phyloP scores from a whole-genome alignment of 2,113 vertebrate species.

The Motacilla tschutschensis region DNA sequence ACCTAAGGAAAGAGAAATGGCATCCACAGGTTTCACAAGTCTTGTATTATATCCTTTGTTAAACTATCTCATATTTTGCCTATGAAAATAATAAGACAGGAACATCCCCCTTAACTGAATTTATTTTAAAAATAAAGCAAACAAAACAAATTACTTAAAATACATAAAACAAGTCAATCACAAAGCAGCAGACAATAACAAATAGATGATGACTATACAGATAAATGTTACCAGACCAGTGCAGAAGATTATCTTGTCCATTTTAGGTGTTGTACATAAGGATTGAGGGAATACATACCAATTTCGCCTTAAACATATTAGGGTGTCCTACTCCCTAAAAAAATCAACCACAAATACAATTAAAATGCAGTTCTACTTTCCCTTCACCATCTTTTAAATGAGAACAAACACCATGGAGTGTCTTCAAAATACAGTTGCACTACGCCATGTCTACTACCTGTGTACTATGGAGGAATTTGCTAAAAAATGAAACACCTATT shows the following conservation, averaged over 20 bases:
- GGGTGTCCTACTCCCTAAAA: neutral
- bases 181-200: neutral
- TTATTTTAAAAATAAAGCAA: neutral
- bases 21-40: neutral
- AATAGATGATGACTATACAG: neutral
- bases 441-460: rapidly evolving
- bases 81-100: neutral
- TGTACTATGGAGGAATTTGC: neutral
- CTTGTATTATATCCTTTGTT: neutral
- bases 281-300: neutral
- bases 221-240: neutral
- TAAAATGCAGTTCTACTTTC: neutral
- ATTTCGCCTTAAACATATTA: neutral
- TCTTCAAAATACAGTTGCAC: neutral
- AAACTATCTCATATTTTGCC: neutral
- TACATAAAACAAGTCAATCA: neutral
- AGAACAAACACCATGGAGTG: neutral
- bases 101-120: neutral
- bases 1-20: neutral
- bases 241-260: neutral
- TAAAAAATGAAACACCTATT: neutral
- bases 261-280: neutral
- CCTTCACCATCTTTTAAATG: neutral
- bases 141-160: neutral
- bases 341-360: neutral